phyloP scores from a whole-genome alignment of 1,140 invertebrate genomes.

The Harpegnathos saltator region DNA sequence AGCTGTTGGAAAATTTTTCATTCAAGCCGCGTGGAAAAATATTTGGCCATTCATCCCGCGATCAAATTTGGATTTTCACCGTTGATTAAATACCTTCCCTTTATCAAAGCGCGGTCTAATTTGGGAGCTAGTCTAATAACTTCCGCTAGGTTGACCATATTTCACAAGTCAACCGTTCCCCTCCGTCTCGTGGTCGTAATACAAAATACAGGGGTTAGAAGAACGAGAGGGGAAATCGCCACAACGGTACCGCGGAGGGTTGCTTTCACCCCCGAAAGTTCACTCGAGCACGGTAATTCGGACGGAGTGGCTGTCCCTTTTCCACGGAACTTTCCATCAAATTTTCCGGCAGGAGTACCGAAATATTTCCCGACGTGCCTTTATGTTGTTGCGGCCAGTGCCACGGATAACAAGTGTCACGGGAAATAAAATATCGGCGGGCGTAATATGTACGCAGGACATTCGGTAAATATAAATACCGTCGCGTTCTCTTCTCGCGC shows the following conservation, averaged over 20 bases:
- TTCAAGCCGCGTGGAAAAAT: no score
- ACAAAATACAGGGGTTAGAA: conserved; percentile 50
- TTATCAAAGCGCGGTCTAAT: conserved; percentile 67
- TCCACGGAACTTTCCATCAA: not conserved
- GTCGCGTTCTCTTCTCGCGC: not conserved
- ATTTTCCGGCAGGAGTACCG: not conserved
- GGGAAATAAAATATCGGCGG: not conserved
- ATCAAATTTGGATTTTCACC: not conserved
- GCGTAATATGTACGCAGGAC: not conserved
- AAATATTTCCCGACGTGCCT: not conserved
- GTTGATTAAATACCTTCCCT: not conserved
- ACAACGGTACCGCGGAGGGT: conserved; percentile 23
- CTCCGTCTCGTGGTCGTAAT: conserved; percentile 3
- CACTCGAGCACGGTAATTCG: not conserved
- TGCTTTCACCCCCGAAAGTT: conserved; percentile 37
- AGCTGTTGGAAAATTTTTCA: not conserved
- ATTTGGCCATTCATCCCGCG: not conserved
- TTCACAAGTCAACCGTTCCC: conserved; percentile 60
- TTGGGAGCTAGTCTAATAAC: conserved; percentile 75
- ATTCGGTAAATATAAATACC: conserved; percentile 6
- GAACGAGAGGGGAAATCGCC: conserved; percentile 57
- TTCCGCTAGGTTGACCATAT: conserved; percentile 78
- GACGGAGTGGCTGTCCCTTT: not conserved
- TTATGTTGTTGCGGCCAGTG: not conserved
- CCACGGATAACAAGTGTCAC: not conserved